These are phyloP conservation scores for Euzophera pinguis DNA, from an alignment of 2,888 invertebrate genomes.

Conservation along the genomic window DNA sequence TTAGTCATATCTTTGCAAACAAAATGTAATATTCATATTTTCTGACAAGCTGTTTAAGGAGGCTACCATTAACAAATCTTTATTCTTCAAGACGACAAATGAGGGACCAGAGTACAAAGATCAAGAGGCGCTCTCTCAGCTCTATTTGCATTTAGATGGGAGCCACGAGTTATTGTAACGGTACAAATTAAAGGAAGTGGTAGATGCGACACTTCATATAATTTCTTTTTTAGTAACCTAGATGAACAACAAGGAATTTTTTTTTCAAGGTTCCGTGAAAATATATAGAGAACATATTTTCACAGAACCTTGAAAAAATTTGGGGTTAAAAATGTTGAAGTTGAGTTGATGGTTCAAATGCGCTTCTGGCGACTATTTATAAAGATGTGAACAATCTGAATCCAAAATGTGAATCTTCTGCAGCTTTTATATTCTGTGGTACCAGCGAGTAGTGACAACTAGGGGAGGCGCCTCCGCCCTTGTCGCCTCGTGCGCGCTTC, in stretches of 20 bases:
- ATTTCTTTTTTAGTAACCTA: too few relatives aligned
- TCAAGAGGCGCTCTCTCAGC: slow-evolving; percentile 50
- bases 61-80: slow-evolving; percentile 24
- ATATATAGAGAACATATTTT: too few relatives aligned
- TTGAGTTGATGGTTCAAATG: too few relatives aligned
- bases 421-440: background rate
- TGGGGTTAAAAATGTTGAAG: too few relatives aligned
- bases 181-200: slow-evolving; percentile 8
- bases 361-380: too few relatives aligned
- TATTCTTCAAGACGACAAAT: slow-evolving; percentile 59
- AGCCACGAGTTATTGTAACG: slow-evolving; percentile 58
- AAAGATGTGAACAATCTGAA: too few relatives aligned
- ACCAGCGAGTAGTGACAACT: slow-evolving; percentile 15
- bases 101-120: slow-evolving; percentile 62
- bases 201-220: background rate
- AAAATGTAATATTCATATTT: background rate
- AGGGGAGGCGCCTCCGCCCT: slow-evolving; percentile 20
- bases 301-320: too few relatives aligned
- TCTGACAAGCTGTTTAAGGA: slow-evolving; percentile 14
- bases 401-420: background rate
- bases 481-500: slow-evolving; percentile 23
- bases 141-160: slow-evolving; percentile 73
- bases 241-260: too few relatives aligned
- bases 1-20: too few relatives aligned
- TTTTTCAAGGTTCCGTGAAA: too few relatives aligned